A percentile compares a stretch with the other conserved stretches of the same genome.
Conservation (phyloP, 1,140 invertebrate genomes). For the Oedothorax gibbosus region DNA sequence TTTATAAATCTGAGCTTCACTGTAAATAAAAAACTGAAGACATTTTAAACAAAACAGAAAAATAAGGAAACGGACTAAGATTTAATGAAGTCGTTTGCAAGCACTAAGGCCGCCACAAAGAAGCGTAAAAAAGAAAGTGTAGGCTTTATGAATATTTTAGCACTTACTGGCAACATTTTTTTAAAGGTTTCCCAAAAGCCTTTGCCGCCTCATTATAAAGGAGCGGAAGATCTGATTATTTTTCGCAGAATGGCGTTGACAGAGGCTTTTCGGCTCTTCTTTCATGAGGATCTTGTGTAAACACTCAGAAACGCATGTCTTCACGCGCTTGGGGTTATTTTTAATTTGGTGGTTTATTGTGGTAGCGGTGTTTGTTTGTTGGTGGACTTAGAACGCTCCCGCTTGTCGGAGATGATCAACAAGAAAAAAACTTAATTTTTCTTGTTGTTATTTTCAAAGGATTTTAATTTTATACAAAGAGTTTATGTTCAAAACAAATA, state of each 20-base stretch:
- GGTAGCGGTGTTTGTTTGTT: constrained; percentile 18
- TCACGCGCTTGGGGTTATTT: background rate
- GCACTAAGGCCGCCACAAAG: constrained; percentile 29
- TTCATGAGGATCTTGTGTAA: constrained; percentile 36
- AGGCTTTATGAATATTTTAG: constrained; percentile 55
- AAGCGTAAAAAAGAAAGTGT: constrained; percentile 3
- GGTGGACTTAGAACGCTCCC: background rate
- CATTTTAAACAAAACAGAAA: constrained; percentile 8
- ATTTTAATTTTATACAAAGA: too few relatives aligned
- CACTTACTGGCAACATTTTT: constrained; percentile 39
- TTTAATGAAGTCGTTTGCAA: constrained; percentile 57
- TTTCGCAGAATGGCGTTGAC: constrained; percentile 29
- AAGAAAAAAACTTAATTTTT: too few relatives aligned
- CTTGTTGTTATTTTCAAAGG: too few relatives aligned
- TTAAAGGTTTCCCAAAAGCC: background rate
- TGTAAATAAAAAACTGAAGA: constrained; percentile 8
- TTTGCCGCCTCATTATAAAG: constrained; percentile 54
- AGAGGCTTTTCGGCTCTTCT: constrained; percentile 5
- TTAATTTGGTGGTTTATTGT: constrained; percentile 20
- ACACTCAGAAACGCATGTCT: constrained; percentile 18
- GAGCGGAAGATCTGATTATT: constrained; percentile 40
- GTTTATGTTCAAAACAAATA: too few relatives aligned
- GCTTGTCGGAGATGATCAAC: too few relatives aligned
- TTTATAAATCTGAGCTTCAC: constrained; percentile 10
- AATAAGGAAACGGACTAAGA: constrained; percentile 11